Evolutionary conservation across 2,888 invertebrate species (phyloP).

Genomic region (Balanococcus diminutus): DNA sequence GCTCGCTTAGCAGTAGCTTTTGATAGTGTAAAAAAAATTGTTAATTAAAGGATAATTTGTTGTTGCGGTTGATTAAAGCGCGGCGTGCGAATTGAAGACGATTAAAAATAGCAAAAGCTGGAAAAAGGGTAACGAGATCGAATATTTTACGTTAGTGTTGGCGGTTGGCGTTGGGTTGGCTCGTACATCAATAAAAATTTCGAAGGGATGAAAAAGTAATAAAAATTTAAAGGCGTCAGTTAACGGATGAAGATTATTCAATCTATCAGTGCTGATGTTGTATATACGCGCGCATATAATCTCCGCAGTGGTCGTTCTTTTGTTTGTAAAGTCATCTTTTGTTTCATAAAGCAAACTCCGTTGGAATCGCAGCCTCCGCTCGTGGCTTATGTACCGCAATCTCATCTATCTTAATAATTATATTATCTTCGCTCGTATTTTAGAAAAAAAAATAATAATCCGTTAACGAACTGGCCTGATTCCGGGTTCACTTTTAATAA

Average conservation of each 20-base stretch:
- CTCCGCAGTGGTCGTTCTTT: slow-evolving; percentile 55
- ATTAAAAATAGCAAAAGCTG: neutral
- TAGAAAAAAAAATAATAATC: slow-evolving; percentile 53
- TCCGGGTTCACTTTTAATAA: slow-evolving; percentile 53
- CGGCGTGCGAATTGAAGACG: neutral
- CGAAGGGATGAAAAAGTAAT: slow-evolving; percentile 39
- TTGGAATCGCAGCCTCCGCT: slow-evolving; percentile 44
- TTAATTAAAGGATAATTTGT: slow-evolving; percentile 40
- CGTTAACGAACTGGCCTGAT: slow-evolving; percentile 55
- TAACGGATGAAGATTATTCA: slow-evolving; percentile 49
- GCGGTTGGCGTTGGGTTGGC: neutral
- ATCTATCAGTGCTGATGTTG: slow-evolving; percentile 35
- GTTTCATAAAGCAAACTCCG: slow-evolving; percentile 54
- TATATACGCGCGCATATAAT: slow-evolving; percentile 41
- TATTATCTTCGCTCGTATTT: slow-evolving; percentile 54
- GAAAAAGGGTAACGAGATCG: slow-evolving; percentile 19
- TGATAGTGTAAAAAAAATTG: slow-evolving; percentile 10
- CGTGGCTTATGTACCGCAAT: slow-evolving; percentile 53
- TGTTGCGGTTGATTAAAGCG: neutral
- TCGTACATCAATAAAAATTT: slow-evolving; percentile 27
- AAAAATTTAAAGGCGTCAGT: slow-evolving; percentile 44
- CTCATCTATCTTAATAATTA: slow-evolving; percentile 55
- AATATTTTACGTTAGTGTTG: slow-evolving; percentile 1
- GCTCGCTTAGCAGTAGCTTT: neutral
- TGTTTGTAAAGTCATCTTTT: slow-evolving; percentile 54